These are phyloP conservation scores for Tinamus major DNA, from an alignment of 2,797 vertebrate genomes.

Conservation along the genomic window DNA sequence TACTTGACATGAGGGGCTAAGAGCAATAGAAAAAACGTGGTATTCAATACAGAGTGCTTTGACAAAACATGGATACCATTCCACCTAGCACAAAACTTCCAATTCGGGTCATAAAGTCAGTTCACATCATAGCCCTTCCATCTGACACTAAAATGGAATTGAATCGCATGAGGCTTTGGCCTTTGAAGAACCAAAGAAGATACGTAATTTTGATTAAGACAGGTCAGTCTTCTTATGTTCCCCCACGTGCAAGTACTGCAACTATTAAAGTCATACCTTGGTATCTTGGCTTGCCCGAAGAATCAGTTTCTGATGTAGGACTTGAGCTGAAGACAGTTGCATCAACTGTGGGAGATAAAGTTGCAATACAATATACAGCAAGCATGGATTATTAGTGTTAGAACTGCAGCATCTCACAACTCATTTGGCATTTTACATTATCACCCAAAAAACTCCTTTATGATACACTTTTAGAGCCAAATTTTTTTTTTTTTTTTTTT, in stretches of 20 bases:
- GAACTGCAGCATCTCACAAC: neutral
- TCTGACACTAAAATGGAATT: neutral
- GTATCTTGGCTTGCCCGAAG: constrained; percentile 90
- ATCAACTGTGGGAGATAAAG: constrained; percentile 79
- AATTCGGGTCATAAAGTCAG: neutral
- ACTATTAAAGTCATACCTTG: constrained; percentile 81
- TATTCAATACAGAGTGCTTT: neutral
- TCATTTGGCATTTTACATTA: neutral
- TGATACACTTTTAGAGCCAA: neutral
- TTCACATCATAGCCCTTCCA: neutral
- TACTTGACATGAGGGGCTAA: constrained; percentile 94
- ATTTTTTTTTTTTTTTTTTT: neutral
- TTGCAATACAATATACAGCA: neutral
- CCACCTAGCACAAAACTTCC: neutral
- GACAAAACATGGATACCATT: neutral
- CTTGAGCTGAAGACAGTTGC: constrained; percentile 88
- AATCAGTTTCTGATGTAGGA: constrained; percentile 91
- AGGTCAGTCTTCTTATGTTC: neutral
- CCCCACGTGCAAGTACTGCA: neutral
- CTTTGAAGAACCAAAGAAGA: neutral
- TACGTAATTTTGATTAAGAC: neutral
- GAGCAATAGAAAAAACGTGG: neutral
- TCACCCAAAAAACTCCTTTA: neutral
- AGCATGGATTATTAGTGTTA: neutral
- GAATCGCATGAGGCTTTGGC: neutral